These are phyloP conservation scores for Drosophila nasuta DNA, from an alignment of 1,140 invertebrate genomes.

Conservation along the genomic window DNA sequence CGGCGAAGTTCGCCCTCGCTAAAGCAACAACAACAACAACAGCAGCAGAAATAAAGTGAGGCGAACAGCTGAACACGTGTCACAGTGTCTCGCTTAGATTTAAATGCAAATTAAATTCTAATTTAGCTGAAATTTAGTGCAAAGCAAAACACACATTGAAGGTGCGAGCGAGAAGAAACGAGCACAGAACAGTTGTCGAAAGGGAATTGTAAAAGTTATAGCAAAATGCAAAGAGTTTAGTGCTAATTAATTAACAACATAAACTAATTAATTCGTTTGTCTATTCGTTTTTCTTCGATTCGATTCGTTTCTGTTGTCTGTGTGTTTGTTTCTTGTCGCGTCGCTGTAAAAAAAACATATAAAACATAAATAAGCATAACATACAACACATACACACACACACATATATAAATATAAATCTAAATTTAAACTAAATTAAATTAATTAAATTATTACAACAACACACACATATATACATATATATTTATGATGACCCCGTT, in stretches of 20 bases:
- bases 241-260: conserved; percentile 33
- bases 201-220: conserved; percentile 7
- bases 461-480: conserved; percentile 51
- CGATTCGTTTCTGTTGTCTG: neutral
- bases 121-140: conserved; percentile 81
- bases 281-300: conserved; percentile 5
- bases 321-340: neutral
- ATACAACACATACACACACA: conserved; percentile 18
- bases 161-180: conserved; percentile 13
- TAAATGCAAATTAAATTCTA: conserved; percentile 74
- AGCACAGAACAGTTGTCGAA: neutral
- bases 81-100: conserved; percentile 30
- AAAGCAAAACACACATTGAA: conserved; percentile 30
- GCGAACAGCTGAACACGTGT: conserved; percentile 24
- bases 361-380: conserved; percentile 30
- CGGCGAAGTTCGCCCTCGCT: conserved; percentile 55
- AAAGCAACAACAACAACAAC: conserved; percentile 3
- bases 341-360: conserved; percentile 19
- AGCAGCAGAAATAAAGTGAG: conserved; percentile 7
- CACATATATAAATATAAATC: conserved; percentile 31
- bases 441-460: conserved; percentile 56
- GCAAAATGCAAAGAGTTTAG: conserved; percentile 31
- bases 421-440: conserved; percentile 55
- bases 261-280: neutral
- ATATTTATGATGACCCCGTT: conserved; percentile 31